Conservation (phyloP, 2,113 vertebrate species). For the Dolichotis patagonum region DNA sequence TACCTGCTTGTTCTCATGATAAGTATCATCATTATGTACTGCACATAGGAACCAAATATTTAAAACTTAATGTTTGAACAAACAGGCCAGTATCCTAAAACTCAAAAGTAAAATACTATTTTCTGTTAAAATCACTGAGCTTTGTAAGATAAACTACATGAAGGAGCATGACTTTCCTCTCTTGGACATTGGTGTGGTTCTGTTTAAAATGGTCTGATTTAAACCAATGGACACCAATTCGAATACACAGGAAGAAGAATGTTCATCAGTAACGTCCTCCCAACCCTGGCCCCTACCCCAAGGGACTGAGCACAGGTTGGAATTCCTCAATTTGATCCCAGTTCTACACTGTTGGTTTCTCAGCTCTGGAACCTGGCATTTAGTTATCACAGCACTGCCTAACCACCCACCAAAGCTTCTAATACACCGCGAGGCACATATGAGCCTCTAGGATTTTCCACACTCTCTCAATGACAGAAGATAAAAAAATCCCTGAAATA, state of each 20-base stretch:
- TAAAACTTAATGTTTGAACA: not conserved
- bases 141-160: not conserved
- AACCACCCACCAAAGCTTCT: not conserved
- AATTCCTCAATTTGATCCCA: not conserved
- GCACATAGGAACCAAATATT: not conserved
- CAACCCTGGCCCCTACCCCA: not conserved
- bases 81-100: not conserved
- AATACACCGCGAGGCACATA: not conserved
- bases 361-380: not conserved
- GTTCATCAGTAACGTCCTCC: not conserved
- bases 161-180: not conserved
- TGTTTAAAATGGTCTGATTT: not conserved
- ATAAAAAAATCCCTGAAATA: conserved; percentile 4
- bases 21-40: not conserved
- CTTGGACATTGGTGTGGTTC: not conserved
- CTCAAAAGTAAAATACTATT: not conserved
- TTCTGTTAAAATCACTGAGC: not conserved
- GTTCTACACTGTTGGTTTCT: not conserved
- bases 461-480: not conserved
- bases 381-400: not conserved
- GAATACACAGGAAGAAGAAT: not conserved
- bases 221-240: not conserved
- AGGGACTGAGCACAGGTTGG: not conserved
- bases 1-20: not conserved
- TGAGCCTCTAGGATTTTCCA: not conserved